Evolutionary conservation across 2,888 invertebrate genomes (phyloP).

Genomic region (Atherix ibis): DNA sequence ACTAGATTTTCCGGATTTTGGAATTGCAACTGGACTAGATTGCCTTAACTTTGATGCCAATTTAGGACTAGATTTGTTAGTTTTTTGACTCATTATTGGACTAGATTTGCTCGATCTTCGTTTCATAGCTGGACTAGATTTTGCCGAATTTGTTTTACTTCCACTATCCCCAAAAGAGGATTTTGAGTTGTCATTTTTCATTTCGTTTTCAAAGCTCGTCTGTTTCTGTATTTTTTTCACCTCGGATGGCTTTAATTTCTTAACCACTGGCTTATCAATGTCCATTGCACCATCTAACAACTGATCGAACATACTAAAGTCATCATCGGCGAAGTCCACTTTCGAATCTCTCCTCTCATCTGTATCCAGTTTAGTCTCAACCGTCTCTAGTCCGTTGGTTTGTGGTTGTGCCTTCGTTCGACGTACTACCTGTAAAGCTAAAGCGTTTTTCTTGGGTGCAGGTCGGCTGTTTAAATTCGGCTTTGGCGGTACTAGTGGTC

Average conservation of each 20-base stretch:
- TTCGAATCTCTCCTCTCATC: no score
- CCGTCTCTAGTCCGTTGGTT: not conserved
- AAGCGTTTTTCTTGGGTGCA: constrained; percentile 9
- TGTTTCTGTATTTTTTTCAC: constrained; percentile 17
- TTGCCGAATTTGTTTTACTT: no score
- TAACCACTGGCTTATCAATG: constrained; percentile 18
- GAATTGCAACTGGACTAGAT: no score
- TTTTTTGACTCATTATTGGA: not conserved
- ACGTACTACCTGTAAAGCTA: no score
- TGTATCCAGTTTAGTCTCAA: no score
- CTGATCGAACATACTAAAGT: constrained; percentile 27
- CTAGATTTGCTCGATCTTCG: constrained; percentile 7
- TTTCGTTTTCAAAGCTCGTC: not conserved
- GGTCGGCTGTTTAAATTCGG: not conserved
- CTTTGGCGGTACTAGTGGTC: not conserved
- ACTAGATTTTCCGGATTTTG: constrained; percentile 17
- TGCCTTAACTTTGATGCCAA: no score
- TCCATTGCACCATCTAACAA: constrained; percentile 30
- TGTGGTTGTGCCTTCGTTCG: constrained; percentile 12
- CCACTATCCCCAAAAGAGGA: no score
- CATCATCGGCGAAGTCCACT: no score
- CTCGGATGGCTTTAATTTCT: constrained; percentile 25
- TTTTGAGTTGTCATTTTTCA: not conserved
- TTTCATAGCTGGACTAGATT: constrained; percentile 15
- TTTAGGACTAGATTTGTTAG: constrained; percentile 10